Evolutionary conservation across 2,888 invertebrate genomes (phyloP).

Genomic region (Caenorhabditis sp.): DNA sequence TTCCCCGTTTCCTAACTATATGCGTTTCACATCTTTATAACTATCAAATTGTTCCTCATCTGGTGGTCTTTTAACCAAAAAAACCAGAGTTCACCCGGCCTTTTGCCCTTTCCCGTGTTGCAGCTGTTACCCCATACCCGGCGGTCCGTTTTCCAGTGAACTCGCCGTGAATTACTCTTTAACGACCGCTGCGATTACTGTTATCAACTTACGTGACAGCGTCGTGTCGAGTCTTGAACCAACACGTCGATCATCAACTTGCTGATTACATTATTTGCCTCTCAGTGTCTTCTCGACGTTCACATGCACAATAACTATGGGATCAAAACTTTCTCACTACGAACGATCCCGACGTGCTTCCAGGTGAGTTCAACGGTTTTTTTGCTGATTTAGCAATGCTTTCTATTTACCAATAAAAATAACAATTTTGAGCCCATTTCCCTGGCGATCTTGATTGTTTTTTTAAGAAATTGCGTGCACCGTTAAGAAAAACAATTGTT

Average conservation of each 20-base stretch:
- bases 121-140: not conserved
- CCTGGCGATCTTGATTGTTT: too few species aligned
- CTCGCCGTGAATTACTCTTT: not conserved
- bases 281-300: not conserved
- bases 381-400: too few species aligned
- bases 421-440: too few species aligned
- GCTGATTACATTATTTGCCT: not conserved
- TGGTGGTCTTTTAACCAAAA: too few species aligned
- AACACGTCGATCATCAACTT: not conserved
- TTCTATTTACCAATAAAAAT: too few species aligned
- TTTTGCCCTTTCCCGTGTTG: not conserved
- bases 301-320: not conserved
- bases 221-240: not conserved
- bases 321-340: not conserved
- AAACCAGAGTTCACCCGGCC: not conserved
- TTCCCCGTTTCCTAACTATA: too few species aligned
- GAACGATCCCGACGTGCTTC: too few species aligned
- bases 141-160: not conserved
- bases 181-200: not conserved
- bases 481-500: too few species aligned
- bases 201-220: not conserved
- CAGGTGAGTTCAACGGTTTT: too few species aligned
- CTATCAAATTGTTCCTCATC: too few species aligned
- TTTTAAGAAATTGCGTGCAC: not conserved
- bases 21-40: too few species aligned